Base-by-base conservation (phyloP, 2,797 vertebrate species). In the Hephaestus fuliginosus region DNA sequence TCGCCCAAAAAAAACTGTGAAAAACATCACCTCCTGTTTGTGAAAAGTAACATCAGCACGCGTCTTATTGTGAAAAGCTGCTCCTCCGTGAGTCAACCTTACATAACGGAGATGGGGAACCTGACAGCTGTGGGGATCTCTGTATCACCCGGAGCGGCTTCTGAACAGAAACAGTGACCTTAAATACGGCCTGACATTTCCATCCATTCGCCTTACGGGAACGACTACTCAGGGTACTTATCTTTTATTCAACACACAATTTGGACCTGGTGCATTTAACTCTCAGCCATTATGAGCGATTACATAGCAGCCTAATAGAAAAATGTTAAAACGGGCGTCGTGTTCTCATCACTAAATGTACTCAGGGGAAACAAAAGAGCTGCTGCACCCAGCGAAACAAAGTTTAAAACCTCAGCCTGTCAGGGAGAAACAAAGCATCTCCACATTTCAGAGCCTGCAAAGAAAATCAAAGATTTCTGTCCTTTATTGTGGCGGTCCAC, bases 181-280 rank as follows among this genome's bases (percentile, higher is more conserved):
- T 73, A 84, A 82, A 89, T 58, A 46, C 22, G 65, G 25, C 68
- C 56, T 89, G 74, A 88, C 82, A 84, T 86, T 84, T 89, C 69
- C 76, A 69, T 83, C 82, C 73, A 51, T 57, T 80, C 43, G 72
- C 67, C 74, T 73, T 49, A 79, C 48, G 48, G 78, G 86, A 90
- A 70, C 78, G 46, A 39, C 64, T 36, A 64, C 70, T 75, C 66
- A 66, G 64, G 28, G 61, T 52, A 7, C 57, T 81, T 76, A 88
- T 88, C 76, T 85, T 88, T 86, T 78, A 89, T 89, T 89, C 84
- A 88, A 22, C 79, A 70, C 65, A 41, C 33, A 14, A 53, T 70
- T 84, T 18, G 1, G 70, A 64, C 62, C 61, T 15, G 66, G 70
- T 30, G 30, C 51, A 28, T 86, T 86, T 73, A 73, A 78, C 82